phyloP scores from a whole-genome alignment of 2,797 vertebrate species.

The Gorsachius magnificus region DNA sequence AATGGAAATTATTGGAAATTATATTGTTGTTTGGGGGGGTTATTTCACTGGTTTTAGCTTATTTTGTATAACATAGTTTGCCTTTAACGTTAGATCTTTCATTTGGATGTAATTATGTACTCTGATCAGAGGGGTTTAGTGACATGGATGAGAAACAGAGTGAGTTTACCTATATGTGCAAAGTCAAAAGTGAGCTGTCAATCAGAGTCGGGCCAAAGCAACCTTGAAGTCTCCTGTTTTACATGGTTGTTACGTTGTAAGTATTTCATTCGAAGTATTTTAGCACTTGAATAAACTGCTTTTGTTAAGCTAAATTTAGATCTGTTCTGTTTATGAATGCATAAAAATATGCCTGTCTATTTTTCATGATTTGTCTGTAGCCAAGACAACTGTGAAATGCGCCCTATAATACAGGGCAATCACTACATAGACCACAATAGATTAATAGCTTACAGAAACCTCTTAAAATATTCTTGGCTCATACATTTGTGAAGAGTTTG shows the following conservation, averaged over 20 bases:
- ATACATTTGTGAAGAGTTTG: background rate
- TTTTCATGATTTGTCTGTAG: slow-evolving; percentile 30
- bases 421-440: background rate
- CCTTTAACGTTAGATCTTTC: background rate
- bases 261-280: background rate
- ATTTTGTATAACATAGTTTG: background rate
- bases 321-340: background rate
- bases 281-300: background rate
- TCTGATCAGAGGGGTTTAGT: background rate
- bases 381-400: slow-evolving; percentile 10
- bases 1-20: background rate
- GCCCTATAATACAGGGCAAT: background rate
- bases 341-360: background rate
- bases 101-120: background rate
- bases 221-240: background rate
- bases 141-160: background rate
- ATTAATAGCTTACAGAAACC: slow-evolving; percentile 17
- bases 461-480: background rate
- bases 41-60: background rate
- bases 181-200: background rate
- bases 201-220: rapidly evolving
- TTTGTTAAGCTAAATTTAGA: slow-evolving; percentile 16
- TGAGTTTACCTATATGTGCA: background rate
- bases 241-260: background rate
- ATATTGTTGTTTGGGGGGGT: rapidly evolving